A percentile compares a stretch with the other conserved stretches of the same genome.
These are phyloP conservation scores for Manacus vitellinus DNA, from an alignment of 2,113 vertebrate genomes.

Conservation along the genomic window DNA sequence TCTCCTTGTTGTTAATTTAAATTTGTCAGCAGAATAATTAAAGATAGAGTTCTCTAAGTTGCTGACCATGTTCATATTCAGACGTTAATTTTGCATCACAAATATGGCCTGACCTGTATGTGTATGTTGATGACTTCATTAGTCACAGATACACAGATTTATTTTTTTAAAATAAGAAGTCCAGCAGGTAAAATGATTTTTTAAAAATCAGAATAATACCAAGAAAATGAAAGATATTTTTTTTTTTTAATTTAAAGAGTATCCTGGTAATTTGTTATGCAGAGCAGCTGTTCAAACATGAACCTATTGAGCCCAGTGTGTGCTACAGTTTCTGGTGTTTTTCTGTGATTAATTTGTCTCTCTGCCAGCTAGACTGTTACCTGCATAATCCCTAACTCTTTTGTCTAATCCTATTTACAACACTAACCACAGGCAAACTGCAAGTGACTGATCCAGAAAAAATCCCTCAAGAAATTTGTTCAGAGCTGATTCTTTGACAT, in stretches of 20 bases:
- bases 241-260: background rate
- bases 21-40: background rate
- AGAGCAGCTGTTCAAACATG: conserved; percentile 43
- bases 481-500: background rate
- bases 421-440: conserved; percentile 1
- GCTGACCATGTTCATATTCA: background rate
- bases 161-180: background rate
- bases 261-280: background rate
- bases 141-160: background rate
- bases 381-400: background rate
- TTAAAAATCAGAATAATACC: background rate
- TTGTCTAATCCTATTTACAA: conserved; percentile 44
- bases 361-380: conserved; percentile 14
- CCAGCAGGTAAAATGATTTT: background rate
- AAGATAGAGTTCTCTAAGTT: background rate
- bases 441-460: conserved; percentile 25
- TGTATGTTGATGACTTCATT: background rate
- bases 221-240: background rate
- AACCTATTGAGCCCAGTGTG: background rate
- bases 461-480: conserved; percentile 9
- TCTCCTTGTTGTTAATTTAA: background rate
- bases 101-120: background rate
- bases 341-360: conserved; percentile 42
- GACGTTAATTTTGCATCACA: background rate
- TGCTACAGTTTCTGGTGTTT: background rate